Percentiles rank a stretch among this genome's conserved stretches.
Conservation (phyloP, 2,113 vertebrate species). For the Amia ocellicauda region DNA sequence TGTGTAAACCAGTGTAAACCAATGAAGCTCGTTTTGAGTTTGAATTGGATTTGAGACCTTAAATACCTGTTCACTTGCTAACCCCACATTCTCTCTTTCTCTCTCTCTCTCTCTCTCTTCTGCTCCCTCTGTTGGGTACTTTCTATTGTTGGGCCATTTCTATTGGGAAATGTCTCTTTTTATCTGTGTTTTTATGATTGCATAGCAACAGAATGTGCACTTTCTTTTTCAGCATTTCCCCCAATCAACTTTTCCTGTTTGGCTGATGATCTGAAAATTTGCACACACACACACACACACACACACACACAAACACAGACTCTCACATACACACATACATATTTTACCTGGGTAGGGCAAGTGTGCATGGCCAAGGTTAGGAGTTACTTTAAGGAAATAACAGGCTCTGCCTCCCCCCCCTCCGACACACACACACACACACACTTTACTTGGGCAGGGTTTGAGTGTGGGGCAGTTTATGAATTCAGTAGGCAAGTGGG, state of each 20-base stretch:
- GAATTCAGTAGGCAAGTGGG: conserved; percentile 18
- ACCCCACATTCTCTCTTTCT: no score
- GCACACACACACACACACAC: conserved; percentile 17
- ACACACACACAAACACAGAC: neutral
- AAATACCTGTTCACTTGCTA: no score
- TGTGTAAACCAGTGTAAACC: no score
- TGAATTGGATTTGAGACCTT: no score
- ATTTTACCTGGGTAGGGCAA: no score
- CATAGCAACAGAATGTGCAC: conserved; percentile 32
- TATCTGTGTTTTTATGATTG: conserved; percentile 1
- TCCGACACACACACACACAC: conserved; percentile 9
- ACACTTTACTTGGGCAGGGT: conserved; percentile 3
- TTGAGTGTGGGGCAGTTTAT: conserved; percentile 28
- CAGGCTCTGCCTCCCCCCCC: no score
- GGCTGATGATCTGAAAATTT: conserved; percentile 11
- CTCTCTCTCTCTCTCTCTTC: neutral
- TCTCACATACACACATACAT: conserved; percentile 1
- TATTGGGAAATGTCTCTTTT: neutral
- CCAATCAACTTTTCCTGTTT: conserved; percentile 22
- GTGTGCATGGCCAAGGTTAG: no score
- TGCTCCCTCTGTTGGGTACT: neutral
- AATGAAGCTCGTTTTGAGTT: no score
- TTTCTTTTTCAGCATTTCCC: conserved; percentile 19
- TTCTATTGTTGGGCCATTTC: neutral
- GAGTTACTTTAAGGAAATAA: no score